These are phyloP conservation scores for Coptodon bakossiorum DNA, from an alignment of 2,113 vertebrate genomes.

Conservation along the genomic window DNA sequence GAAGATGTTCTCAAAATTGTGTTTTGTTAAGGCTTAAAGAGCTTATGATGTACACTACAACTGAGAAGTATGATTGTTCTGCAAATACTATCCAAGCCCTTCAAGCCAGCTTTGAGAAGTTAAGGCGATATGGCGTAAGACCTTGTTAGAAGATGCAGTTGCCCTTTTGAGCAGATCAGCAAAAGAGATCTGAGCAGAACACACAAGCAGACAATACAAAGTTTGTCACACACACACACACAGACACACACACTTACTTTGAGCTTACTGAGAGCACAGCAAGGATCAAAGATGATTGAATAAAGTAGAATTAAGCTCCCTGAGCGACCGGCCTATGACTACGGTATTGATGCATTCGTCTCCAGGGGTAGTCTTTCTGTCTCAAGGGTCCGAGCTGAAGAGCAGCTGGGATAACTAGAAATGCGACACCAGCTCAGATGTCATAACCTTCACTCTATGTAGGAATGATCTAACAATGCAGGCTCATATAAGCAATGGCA, in stretches of 20 bases:
- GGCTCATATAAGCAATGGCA: background rate
- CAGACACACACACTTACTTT: background rate
- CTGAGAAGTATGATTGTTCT: background rate
- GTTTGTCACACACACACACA: background rate
- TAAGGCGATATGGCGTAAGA: background rate
- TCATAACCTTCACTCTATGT: background rate
- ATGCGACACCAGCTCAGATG: background rate
- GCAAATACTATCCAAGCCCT: background rate
- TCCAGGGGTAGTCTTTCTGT: background rate
- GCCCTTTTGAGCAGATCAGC: background rate
- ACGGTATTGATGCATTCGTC: background rate
- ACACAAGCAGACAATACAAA: background rate
- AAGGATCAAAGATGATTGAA: conserved; percentile 20
- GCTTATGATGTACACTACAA: background rate
- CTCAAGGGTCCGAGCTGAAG: background rate
- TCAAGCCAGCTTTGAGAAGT: background rate
- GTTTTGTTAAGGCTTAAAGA: background rate
- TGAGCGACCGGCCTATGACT: background rate
- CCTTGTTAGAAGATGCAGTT: background rate
- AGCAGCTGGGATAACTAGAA: background rate
- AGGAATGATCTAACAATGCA: background rate
- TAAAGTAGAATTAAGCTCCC: conserved; percentile 30
- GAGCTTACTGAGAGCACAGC: background rate
- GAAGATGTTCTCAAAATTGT: background rate
- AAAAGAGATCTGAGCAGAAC: background rate